phyloP scores from a whole-genome alignment of 2,888 invertebrate genomes.

The Ommatoiulus sabulosus region DNA sequence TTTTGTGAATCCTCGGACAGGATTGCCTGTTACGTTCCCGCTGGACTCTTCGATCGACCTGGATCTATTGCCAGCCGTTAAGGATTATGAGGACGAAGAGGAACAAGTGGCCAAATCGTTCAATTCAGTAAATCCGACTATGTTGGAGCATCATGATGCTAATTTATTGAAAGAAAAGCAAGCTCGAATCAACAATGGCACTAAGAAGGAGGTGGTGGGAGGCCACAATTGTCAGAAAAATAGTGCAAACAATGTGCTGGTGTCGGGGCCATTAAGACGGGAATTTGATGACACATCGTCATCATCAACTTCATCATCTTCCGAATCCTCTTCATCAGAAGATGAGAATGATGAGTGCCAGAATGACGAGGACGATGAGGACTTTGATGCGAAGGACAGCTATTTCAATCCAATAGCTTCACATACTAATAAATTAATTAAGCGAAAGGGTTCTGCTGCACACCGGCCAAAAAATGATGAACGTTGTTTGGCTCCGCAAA shows the following conservation, averaged over 20 bases:
- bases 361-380: slow-evolving; percentile 7
- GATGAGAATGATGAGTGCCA: neutral
- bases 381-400: neutral
- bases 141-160: neutral
- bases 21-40: slow-evolving; percentile 75
- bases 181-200: neutral
- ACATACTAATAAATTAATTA: neutral
- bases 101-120: neutral
- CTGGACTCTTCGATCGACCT: neutral
- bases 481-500: neutral
- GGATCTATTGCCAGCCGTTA: neutral
- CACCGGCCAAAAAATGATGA: neutral
- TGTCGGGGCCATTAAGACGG: neutral
- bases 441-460: neutral
- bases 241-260: neutral
- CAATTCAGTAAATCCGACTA: slow-evolving; percentile 3
- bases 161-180: neutral
- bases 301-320: slow-evolving; percentile 27
- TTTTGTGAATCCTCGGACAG: slow-evolving; percentile 91
- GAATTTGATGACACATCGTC: neutral
- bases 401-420: slow-evolving; percentile 1
- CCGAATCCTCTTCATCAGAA: neutral
- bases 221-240: neutral
- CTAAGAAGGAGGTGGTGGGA: neutral
- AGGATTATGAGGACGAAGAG: neutral